These are phyloP conservation scores for Scomber japonicus DNA, from an alignment of 2,113 vertebrate species.

Conservation along the genomic window DNA sequence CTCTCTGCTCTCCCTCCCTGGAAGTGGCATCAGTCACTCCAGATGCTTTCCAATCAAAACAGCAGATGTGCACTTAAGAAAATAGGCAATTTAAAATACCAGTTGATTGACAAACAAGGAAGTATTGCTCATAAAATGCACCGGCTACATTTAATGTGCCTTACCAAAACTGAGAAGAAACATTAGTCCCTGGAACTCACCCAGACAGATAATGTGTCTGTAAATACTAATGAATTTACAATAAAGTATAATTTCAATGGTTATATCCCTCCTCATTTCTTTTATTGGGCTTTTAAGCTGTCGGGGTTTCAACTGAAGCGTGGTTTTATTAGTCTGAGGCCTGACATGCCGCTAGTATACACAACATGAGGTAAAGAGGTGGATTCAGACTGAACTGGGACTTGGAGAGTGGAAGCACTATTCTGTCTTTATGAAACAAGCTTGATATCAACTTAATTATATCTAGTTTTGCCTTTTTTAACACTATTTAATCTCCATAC, in stretches of 20 bases:
- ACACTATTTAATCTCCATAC: neutral
- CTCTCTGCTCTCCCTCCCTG: constrained; percentile 27
- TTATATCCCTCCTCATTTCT: constrained; percentile 49
- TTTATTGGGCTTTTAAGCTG: constrained; percentile 70
- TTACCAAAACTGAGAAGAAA: neutral
- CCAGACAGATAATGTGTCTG: constrained; percentile 34
- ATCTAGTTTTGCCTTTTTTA: neutral
- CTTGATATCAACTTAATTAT: neutral
- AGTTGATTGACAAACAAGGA: constrained; percentile 16
- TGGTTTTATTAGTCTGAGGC: constrained; percentile 64
- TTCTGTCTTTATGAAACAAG: neutral
- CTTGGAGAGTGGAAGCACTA: neutral
- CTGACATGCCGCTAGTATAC: constrained; percentile 37
- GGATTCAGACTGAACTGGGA: constrained; percentile 18
- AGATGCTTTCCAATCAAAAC: constrained; percentile 60
- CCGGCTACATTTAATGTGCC: neutral
- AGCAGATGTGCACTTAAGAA: constrained; percentile 60
- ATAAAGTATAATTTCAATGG: constrained; percentile 56
- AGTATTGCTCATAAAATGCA: neutral
- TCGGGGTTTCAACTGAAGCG: constrained; percentile 56
- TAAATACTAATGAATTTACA: constrained; percentile 58
- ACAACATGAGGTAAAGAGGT: constrained; percentile 57
- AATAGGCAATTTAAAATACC: neutral
- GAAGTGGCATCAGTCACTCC: constrained; percentile 23
- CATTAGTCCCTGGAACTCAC: constrained; percentile 1